These are phyloP conservation scores for Euplexia lucipara DNA, from an alignment of 2,888 invertebrate species.

Conservation along the genomic window DNA sequence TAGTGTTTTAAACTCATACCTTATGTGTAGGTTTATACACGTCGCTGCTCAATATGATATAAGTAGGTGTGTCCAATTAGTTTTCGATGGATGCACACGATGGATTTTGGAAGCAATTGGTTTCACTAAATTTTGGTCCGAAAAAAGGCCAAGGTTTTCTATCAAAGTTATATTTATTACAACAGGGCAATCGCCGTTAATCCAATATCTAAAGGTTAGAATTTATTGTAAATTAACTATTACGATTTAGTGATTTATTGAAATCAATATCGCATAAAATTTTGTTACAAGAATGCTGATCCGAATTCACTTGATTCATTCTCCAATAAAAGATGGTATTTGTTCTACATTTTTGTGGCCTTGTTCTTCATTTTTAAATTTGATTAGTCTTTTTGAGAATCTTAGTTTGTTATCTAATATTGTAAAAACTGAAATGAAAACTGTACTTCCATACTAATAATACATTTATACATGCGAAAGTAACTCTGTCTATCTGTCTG, in stretches of 20 bases:
- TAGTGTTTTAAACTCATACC: conserved; percentile 40
- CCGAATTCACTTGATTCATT: conserved; percentile 31
- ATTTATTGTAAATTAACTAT: conserved; percentile 34
- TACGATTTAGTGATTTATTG: conserved; percentile 49
- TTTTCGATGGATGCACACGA: background rate
- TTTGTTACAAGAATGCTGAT: conserved; percentile 2
- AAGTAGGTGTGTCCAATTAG: background rate
- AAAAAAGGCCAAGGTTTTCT: conserved; percentile 16
- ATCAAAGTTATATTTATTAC: conserved; percentile 21
- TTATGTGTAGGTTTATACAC: conserved; percentile 2
- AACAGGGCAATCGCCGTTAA: conserved; percentile 24
- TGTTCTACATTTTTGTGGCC: conserved; percentile 38
- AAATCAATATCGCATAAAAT: conserved; percentile 21
- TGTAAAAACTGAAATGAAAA: conserved; percentile 21
- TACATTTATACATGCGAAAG: too few species aligned
- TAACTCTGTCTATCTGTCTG: too few species aligned
- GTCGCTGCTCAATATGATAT: conserved; percentile 8
- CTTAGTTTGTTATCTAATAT: conserved; percentile 31
- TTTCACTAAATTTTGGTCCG: conserved; percentile 12
- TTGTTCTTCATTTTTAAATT: conserved; percentile 43
- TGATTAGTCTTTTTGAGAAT: conserved; percentile 26
- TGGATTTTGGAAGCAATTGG: conserved; percentile 21
- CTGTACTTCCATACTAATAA: too few species aligned
- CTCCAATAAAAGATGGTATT: conserved; percentile 33
- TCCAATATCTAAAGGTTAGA: conserved; percentile 22